These are phyloP conservation scores for Nudaria mundana DNA, from an alignment of 2,888 invertebrate species.

Conservation along the genomic window DNA sequence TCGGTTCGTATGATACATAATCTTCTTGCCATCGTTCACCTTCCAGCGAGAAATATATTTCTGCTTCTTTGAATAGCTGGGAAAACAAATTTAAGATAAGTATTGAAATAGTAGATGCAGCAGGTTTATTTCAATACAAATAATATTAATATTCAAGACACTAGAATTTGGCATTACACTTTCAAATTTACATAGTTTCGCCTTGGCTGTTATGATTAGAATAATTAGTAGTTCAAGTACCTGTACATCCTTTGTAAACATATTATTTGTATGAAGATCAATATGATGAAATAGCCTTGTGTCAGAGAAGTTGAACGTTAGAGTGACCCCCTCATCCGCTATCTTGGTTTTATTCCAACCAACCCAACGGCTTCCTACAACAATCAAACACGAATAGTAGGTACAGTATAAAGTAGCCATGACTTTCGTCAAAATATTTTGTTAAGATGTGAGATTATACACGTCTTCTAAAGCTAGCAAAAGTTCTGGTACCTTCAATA, in stretches of 20 bases:
- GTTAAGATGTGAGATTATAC: no score
- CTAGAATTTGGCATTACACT: neutral
- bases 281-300: conserved; percentile 87
- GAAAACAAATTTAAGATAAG: neutral
- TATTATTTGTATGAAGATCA: conserved; percentile 89
- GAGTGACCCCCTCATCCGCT: conserved; percentile 83
- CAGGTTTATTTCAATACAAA: no score
- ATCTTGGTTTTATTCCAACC: conserved; percentile 90
- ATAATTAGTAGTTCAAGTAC: conserved; percentile 55
- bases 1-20: conserved; percentile 83
- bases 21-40: conserved; percentile 87
- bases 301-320: conserved; percentile 90
- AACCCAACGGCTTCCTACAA: conserved; percentile 87
- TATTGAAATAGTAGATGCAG: no score
- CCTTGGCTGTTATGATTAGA: neutral
- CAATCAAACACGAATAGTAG: neutral
- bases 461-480: no score
- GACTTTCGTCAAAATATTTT: no score
- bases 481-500: no score
- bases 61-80: conserved; percentile 88
- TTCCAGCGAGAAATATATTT: conserved; percentile 90
- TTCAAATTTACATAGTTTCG: neutral
- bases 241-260: conserved; percentile 90
- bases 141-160: neutral
- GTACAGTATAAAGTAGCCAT: no score